A percentile compares a stretch with the other conserved stretches of the same genome.
Evolutionary conservation across 2,797 vertebrate species (phyloP).

Genomic region (Bufotes viridis): DNA sequence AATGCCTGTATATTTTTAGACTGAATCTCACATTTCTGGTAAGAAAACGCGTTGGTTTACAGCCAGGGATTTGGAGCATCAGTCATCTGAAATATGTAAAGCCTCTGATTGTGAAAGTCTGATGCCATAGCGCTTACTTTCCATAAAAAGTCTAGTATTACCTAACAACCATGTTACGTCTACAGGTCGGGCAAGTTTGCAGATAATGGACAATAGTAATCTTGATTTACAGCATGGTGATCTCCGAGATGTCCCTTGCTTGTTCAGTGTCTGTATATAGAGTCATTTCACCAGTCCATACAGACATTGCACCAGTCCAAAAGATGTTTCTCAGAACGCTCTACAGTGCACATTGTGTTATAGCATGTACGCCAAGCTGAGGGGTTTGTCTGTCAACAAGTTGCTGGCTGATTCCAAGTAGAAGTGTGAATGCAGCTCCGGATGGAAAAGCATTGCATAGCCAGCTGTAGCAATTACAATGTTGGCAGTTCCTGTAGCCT

Average conservation of each 20-base stretch:
- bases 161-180: neutral
- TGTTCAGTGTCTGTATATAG: neutral
- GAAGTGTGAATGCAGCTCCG: too few species aligned
- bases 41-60: constrained; percentile 29
- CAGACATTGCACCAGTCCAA: too few species aligned
- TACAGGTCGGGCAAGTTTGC: neutral
- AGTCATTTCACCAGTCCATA: too few species aligned
- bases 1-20: constrained; percentile 53
- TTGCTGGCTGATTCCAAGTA: too few species aligned
- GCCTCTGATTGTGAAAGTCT: constrained; percentile 13
- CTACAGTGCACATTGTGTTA: too few species aligned
- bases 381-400: too few species aligned
- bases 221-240: neutral
- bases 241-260: neutral
- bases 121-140: neutral
- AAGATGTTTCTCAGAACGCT: too few species aligned
- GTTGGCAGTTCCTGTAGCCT: too few species aligned
- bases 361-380: too few species aligned
- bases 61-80: constrained; percentile 9
- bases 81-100: constrained; percentile 36
- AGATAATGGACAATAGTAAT: neutral
- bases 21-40: constrained; percentile 34
- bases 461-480: too few species aligned
- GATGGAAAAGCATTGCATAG: too few species aligned
- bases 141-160: neutral